These are phyloP conservation scores for sheep (Ovis aries) DNA, from an alignment of 2,113 vertebrate genomes.

Conservation along the genomic window ARS-UI_Ramb_v3.0 NC_056058.1:21776501-21777000, in stretches of 20 bases:
- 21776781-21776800: not conserved
- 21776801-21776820: not conserved
- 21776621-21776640: not conserved
- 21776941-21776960: not conserved
- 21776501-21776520: not conserved
- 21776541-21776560: not conserved
- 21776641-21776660: not conserved
- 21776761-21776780: not conserved
- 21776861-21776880: not conserved
- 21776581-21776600: not conserved
- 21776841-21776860: not conserved
- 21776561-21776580: not conserved
- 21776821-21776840: not conserved
- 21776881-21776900: not conserved
- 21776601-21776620: not conserved
- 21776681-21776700: not conserved
- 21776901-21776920: not conserved
- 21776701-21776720: not conserved
- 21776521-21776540: not conserved
- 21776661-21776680: not conserved
- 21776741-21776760: not conserved
- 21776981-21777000: not conserved
- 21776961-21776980: not conserved
- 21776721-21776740: accelerated
- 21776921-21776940: not conserved